Conservation (phyloP, 2,113 vertebrate species). For the Pomatorhinus ruficollis region DNA sequence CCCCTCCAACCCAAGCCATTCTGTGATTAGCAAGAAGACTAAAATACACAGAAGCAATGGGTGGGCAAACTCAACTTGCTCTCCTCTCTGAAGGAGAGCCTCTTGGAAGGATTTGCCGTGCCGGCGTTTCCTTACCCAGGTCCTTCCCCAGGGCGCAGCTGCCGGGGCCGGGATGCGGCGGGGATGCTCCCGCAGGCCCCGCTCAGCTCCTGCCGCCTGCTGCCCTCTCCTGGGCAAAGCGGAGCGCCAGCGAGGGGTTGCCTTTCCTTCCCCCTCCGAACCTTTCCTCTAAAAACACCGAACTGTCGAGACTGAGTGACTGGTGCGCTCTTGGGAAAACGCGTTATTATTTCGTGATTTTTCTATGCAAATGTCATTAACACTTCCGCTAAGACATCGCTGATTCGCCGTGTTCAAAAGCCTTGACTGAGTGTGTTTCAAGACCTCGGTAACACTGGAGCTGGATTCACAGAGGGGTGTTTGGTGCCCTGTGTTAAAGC, state of each 20-base stretch:
- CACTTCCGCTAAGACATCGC: rapidly evolving
- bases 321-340: not conserved
- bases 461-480: not conserved
- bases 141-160: rapidly evolving
- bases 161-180: rapidly evolving
- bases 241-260: rapidly evolving
- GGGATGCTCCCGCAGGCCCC: not conserved
- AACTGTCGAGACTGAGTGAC: not conserved
- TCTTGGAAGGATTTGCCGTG: rapidly evolving
- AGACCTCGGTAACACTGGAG: not conserved
- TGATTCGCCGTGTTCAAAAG: not conserved
- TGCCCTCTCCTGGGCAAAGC: conserved; percentile 16
- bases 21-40: not conserved
- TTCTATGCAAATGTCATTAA: not conserved
- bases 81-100: not conserved
- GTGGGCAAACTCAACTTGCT: too few relatives aligned
- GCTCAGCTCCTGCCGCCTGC: not conserved
- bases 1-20: not conserved
- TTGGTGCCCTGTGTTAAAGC: not conserved
- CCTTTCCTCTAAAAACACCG: not conserved
- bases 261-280: not conserved
- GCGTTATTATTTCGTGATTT: not conserved
- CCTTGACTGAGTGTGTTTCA: not conserved
- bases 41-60: not conserved
- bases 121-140: rapidly evolving